A percentile compares a stretch with the other conserved stretches of the same genome.
Conservation (phyloP, 2,113 vertebrate species). For the Oxyura jamaicensis region DNA sequence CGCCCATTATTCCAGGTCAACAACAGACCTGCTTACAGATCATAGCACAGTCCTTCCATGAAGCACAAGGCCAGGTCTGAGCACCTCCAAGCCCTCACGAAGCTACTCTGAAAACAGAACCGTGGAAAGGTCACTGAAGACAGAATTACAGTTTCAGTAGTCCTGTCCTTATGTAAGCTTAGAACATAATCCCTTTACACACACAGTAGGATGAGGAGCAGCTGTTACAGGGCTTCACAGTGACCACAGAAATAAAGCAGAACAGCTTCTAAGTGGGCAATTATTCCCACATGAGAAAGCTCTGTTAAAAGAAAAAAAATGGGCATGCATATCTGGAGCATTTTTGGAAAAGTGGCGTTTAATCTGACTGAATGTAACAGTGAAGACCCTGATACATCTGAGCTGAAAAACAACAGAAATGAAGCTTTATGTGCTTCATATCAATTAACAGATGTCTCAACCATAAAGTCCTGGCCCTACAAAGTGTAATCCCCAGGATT, state of each 20-base stretch:
- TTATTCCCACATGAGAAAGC: background rate
- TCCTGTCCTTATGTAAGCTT: background rate
- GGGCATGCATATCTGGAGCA: background rate
- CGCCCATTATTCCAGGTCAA: background rate
- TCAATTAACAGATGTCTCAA: background rate
- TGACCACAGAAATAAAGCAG: background rate
- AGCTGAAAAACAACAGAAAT: background rate
- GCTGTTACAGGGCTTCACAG: background rate
- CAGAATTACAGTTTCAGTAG: background rate
- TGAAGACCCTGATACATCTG: background rate
- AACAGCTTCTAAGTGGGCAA: background rate
- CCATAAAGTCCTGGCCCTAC: background rate
- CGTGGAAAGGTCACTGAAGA: background rate
- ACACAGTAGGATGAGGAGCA: background rate
- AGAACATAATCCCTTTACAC: background rate
- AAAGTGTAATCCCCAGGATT: background rate
- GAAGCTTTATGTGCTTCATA: background rate
- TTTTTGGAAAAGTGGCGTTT: background rate
- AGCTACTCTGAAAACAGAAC: background rate
- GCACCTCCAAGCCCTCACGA: background rate
- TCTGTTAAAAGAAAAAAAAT: background rate
- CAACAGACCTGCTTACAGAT: background rate
- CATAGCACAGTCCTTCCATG: background rate
- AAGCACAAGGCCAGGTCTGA: background rate
- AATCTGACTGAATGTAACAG: background rate